phyloP scores from a whole-genome alignment of 2,888 invertebrate species.

The Caenorhabditis panamensis region DNA sequence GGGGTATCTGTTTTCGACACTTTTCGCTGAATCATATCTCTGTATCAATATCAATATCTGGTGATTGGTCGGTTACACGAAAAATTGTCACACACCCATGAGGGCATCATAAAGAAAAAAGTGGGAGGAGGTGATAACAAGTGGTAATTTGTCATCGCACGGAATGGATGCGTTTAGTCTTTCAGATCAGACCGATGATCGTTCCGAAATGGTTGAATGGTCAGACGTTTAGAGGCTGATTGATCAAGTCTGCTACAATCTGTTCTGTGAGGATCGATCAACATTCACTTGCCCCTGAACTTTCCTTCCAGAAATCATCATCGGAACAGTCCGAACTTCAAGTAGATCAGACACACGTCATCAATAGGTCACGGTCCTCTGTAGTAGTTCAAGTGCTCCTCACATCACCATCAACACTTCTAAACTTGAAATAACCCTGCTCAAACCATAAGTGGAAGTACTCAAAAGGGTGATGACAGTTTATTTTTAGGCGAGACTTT shows the following conservation, averaged over 20 bases:
- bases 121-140: slow-evolving; percentile 15
- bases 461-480: background rate
- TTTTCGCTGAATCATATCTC: slow-evolving; percentile 52
- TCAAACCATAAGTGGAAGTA: slow-evolving; percentile 28
- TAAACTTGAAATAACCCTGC: background rate
- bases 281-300: too few species aligned
- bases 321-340: slow-evolving; percentile 16
- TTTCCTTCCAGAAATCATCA: background rate
- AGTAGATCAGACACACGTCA: slow-evolving; percentile 17
- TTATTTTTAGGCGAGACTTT: background rate
- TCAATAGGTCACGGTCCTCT: slow-evolving; percentile 22
- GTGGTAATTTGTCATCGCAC: slow-evolving; percentile 9
- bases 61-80: slow-evolving; percentile 41
- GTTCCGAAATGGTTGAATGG: slow-evolving; percentile 26
- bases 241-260: slow-evolving; percentile 34
- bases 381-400: slow-evolving; percentile 9
- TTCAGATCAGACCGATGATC: slow-evolving; percentile 27
- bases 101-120: background rate
- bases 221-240: slow-evolving; percentile 12
- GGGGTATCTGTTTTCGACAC: slow-evolving; percentile 37
- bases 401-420: background rate
- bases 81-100: slow-evolving; percentile 28
- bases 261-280: slow-evolving; percentile 12
- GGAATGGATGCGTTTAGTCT: slow-evolving; percentile 12
- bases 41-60: slow-evolving; percentile 45